Evolutionary conservation across 2,888 invertebrate species (phyloP).

Genomic region (Eudemis profundana): DNA sequence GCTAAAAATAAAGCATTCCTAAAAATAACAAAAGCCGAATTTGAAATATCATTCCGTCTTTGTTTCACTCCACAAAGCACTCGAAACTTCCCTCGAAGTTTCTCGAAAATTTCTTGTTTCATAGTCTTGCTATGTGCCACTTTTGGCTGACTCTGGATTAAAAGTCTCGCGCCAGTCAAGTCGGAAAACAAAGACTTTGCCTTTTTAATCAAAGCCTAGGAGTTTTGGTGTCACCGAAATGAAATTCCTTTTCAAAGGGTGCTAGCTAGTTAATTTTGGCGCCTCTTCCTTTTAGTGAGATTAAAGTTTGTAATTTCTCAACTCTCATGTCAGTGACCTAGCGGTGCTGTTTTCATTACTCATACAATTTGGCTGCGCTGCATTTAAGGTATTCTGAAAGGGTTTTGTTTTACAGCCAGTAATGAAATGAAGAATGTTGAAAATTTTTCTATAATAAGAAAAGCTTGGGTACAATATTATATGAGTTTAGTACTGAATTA

Average conservation of each 20-base stretch:
- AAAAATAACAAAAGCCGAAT: conserved; percentile 23
- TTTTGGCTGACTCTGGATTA: conserved; percentile 43
- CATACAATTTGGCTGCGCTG: conserved; percentile 15
- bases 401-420: neutral
- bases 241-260: conserved; percentile 45
- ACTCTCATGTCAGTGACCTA: conserved; percentile 21
- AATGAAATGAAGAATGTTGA: neutral
- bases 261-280: conserved; percentile 34
- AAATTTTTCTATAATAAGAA: neutral
- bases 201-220: conserved; percentile 49
- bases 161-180: conserved; percentile 44
- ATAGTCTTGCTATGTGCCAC: conserved; percentile 40
- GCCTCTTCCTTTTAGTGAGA: conserved; percentile 23
- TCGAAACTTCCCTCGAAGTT: conserved; percentile 61
- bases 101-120: conserved; percentile 42
- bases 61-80: conserved; percentile 41
- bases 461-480: neutral
- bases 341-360: neutral
- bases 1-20: conserved; percentile 11
- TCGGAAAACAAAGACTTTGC: conserved; percentile 45
- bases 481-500: too few species aligned
- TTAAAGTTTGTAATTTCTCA: conserved; percentile 18
- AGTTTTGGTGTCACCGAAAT: conserved; percentile 46
- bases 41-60: conserved; percentile 41
- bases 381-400: conserved; percentile 1